Evolutionary conservation across 2,797 vertebrate genomes (phyloP).

Genomic region (Eleutherodactylus coqui): DNA sequence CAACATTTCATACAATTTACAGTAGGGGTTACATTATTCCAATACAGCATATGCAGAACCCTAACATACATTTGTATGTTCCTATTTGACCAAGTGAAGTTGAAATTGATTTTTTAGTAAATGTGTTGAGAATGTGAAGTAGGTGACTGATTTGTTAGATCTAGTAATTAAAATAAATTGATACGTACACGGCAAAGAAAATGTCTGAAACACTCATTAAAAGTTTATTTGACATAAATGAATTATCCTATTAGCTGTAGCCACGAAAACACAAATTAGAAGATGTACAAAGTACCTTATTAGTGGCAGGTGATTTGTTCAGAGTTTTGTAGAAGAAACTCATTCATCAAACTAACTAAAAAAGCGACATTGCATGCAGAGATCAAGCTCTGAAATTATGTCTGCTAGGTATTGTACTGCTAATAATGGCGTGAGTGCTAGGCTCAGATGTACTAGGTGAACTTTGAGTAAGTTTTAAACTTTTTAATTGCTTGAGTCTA

Average conservation of each 20-base stretch:
- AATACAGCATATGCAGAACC: neutral
- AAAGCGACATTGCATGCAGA: neutral
- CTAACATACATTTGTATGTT: neutral
- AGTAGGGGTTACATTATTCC: neutral
- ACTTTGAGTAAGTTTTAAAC: neutral
- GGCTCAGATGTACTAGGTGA: neutral
- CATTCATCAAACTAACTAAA: conserved; percentile 13
- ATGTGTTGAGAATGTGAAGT: neutral
- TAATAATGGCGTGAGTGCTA: neutral
- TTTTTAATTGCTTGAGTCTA: neutral
- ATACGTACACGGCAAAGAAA: neutral
- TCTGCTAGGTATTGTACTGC: neutral
- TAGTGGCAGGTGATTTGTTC: conserved; percentile 12
- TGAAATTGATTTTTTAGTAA: neutral
- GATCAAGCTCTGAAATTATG: neutral
- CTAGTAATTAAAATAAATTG: conserved; percentile 3
- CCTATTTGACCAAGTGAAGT: neutral
- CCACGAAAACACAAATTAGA: conserved; percentile 19
- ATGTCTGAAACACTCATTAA: conserved; percentile 20
- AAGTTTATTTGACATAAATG: conserved; percentile 38
- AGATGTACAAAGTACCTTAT: neutral
- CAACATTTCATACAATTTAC: neutral
- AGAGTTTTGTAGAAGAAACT: neutral
- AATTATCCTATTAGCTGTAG: conserved; percentile 31
- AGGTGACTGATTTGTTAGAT: neutral